A percentile compares a stretch with the other conserved stretches of the same genome.
Evolutionary conservation across 2,797 vertebrate species (phyloP).

Genomic region (Agapornis canus): DNA sequence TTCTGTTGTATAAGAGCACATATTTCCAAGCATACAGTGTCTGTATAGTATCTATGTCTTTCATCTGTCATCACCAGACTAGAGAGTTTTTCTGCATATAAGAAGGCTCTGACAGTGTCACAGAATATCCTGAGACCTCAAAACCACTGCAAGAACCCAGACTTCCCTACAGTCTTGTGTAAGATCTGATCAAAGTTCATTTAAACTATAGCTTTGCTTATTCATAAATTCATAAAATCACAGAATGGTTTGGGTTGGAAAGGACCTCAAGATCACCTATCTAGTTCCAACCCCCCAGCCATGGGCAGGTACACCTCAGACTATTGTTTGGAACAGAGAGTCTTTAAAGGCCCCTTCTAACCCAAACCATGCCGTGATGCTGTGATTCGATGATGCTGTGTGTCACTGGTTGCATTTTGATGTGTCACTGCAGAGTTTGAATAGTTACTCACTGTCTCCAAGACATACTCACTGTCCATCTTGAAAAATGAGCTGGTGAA

Average conservation of each 20-base stretch:
- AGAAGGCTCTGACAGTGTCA: neutral
- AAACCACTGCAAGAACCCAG: neutral
- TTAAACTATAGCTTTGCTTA: neutral
- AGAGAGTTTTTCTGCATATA: neutral
- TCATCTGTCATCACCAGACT: neutral
- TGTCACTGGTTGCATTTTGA: neutral
- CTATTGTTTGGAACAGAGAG: accelerated
- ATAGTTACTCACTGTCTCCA: neutral
- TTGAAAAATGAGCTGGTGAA: neutral
- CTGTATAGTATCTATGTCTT: neutral
- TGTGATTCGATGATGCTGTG: neutral
- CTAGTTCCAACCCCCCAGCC: neutral
- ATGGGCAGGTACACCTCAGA: neutral
- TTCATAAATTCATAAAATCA: neutral
- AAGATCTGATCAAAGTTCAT: neutral
- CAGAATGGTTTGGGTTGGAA: neutral
- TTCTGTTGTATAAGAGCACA: neutral
- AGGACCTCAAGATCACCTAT: neutral
- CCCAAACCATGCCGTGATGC: neutral
- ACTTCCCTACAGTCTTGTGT: neutral
- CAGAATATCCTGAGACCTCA: neutral
- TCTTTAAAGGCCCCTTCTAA: neutral
- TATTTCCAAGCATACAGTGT: neutral
- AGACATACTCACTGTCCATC: neutral
- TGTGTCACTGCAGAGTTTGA: neutral